Percentiles rank a stretch among this genome's conserved stretches.
Conservation (phyloP, 2,888 invertebrate genomes). For the Scaptomyza polygonia region DNA sequence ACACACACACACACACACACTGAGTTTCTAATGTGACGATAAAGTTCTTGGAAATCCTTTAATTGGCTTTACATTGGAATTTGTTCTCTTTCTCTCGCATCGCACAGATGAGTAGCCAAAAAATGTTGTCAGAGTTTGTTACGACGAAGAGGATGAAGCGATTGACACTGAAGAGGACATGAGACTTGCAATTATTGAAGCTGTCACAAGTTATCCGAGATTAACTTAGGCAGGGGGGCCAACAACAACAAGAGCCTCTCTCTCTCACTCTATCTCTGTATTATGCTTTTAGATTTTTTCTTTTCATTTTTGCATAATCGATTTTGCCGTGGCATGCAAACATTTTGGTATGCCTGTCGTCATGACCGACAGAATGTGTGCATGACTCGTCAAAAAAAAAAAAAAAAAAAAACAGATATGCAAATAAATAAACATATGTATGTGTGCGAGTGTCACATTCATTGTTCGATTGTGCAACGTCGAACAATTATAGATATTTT, state of each 20-base stretch:
- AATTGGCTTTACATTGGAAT: constrained; percentile 67
- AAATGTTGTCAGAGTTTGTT: constrained; percentile 19
- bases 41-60: constrained; percentile 73
- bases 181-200: constrained; percentile 38
- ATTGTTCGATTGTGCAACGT: constrained; percentile 53
- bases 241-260: background rate
- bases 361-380: constrained; percentile 65
- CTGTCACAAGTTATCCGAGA: constrained; percentile 19
- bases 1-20: background rate
- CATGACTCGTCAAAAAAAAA: constrained; percentile 57
- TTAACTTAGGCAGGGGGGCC: background rate
- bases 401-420: constrained; percentile 49
- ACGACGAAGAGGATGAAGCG: constrained; percentile 12
- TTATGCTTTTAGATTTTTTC: constrained; percentile 42
- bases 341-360: constrained; percentile 36
- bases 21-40: constrained; percentile 58
- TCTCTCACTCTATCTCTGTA: constrained; percentile 14
- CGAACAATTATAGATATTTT: constrained; percentile 71
- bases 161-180: constrained; percentile 34
- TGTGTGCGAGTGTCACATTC: constrained; percentile 41
- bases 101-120: constrained; percentile 35
- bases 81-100: constrained; percentile 3
- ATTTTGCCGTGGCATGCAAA: constrained; percentile 50
- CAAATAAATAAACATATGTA: constrained; percentile 47
- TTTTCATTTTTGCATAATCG: constrained; percentile 72